These are phyloP conservation scores for Oxyteleia sp. DNA, from an alignment of 2,888 invertebrate species.

Conservation along the genomic window DNA sequence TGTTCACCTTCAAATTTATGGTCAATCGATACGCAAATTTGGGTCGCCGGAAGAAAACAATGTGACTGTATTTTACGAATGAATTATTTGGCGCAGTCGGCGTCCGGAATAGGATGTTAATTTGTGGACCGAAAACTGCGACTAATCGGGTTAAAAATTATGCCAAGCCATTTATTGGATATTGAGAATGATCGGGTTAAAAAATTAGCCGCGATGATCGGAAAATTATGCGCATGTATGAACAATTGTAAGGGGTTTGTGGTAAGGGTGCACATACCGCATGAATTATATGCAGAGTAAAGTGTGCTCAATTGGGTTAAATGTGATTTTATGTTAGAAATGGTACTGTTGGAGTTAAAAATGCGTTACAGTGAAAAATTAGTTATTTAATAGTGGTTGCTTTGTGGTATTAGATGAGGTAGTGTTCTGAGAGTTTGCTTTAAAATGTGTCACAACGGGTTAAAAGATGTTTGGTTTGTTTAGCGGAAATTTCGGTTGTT, in stretches of 20 bases:
- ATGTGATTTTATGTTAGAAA: too few species aligned
- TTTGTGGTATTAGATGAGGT: too few species aligned
- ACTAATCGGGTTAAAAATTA: neutral
- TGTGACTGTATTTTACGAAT: conserved; percentile 14
- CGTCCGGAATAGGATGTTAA: conserved; percentile 9
- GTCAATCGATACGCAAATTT: conserved; percentile 29
- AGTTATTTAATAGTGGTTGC: too few species aligned
- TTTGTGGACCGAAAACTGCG: conserved; percentile 19
- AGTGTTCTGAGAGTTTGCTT: too few species aligned
- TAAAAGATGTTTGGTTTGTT: too few species aligned
- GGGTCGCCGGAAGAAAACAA: conserved; percentile 27
- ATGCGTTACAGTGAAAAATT: too few species aligned
- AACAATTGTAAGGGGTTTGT: neutral
- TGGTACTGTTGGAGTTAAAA: too few species aligned
- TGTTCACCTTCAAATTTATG: conserved; percentile 12
- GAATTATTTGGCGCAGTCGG: conserved; percentile 33
- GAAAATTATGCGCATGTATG: neutral
- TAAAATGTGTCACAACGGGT: too few species aligned
- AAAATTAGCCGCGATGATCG: neutral
- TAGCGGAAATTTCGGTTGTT: too few species aligned
- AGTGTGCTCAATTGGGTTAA: too few species aligned
- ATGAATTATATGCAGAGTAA: too few species aligned
- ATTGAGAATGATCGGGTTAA: neutral
- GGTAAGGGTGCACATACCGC: too few species aligned
- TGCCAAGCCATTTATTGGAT: neutral